Evolutionary conservation across 2,113 vertebrate genomes (phyloP), one percentile per base, ranked within the genome.

Genomic region (Neogale vison): DNA sequence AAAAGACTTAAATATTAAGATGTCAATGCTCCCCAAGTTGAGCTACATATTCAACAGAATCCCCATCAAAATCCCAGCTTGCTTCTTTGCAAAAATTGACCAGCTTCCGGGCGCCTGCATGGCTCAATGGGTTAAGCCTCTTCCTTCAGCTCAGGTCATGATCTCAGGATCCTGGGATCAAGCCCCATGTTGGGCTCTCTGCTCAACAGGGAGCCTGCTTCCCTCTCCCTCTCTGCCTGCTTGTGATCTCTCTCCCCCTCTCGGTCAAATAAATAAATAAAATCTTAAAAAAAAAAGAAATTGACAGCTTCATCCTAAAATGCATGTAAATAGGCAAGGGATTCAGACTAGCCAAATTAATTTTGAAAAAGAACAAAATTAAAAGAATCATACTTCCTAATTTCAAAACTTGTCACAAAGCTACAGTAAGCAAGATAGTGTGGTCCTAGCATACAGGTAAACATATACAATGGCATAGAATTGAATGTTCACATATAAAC

Each of bases 1-100:
- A 69, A 86, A 86, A 42, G n/a, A 81, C n/a, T 52, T 90, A 81
- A 67, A 91, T 69, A 81, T 69, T 80, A 69, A 87, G 61, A 85
- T 90, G 59, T 45, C 59, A 65, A 50, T 52, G 34, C 59, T 39
- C 45, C 26, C 36, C 26, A 63, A 84, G 59, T 45, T 84, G 57
- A 63, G 26, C 57, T 61, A 63, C 20, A 23, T 50, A 52, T 86
- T 69, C 63, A 69, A 50, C 45, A 86, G 34, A 86, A 69, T 52
- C 21, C 4, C 63, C 63, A 69, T 52, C 63, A 69, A 86, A 86
- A 69, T 52, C 45, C 45, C 45, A 69, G 45, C 34, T 26, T 52
- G 21, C 34, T 86, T 69, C 45, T 69, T 47, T 69, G 45, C 31
- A 86, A 21, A 63, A 77, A 76, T 24, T 85, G 31, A 86, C 67